Percentiles rank a stretch among this genome's conserved stretches.
Conservation (phyloP, 2,113 vertebrate genomes). For the Lonchura striata region DNA sequence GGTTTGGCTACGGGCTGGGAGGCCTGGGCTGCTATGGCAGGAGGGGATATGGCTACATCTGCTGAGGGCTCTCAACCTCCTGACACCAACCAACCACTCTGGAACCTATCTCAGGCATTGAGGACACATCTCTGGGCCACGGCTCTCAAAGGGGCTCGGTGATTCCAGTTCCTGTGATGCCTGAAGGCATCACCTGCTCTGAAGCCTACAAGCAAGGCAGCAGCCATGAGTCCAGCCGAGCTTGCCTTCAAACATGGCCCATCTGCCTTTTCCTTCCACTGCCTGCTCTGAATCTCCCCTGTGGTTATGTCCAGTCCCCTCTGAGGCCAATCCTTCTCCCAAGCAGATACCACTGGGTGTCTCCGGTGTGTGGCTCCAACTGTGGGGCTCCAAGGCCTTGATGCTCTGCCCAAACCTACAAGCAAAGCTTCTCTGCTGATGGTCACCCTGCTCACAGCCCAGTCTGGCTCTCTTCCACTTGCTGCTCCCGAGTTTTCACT, state of each 20-base stretch:
- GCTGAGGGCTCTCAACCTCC: no score
- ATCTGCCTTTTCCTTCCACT: background rate
- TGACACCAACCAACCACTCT: background rate
- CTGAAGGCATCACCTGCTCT: background rate
- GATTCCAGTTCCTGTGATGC: no score
- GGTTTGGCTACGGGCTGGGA: background rate
- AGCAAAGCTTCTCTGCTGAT: background rate
- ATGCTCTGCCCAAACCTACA: background rate
- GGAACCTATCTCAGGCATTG: background rate
- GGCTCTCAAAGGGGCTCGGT: no score
- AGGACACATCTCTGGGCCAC: background rate
- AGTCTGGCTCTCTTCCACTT: no score
- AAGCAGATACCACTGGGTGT: background rate
- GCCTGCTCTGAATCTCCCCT: rapidly evolving
- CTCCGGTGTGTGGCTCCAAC: rapidly evolving
- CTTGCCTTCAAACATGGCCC: background rate
- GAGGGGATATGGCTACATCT: no score
- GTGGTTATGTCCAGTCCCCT: no score
- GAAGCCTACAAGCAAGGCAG: background rate
- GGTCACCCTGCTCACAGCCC: background rate
- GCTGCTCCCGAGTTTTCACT: background rate
- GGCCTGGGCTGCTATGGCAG: no score
- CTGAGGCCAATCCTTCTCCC: no score
- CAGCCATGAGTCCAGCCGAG: rapidly evolving
- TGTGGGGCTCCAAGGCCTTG: rapidly evolving